Base-by-base conservation (phyloP, 2,113 vertebrate species). In the Rhizomys pruinosus region DNA sequence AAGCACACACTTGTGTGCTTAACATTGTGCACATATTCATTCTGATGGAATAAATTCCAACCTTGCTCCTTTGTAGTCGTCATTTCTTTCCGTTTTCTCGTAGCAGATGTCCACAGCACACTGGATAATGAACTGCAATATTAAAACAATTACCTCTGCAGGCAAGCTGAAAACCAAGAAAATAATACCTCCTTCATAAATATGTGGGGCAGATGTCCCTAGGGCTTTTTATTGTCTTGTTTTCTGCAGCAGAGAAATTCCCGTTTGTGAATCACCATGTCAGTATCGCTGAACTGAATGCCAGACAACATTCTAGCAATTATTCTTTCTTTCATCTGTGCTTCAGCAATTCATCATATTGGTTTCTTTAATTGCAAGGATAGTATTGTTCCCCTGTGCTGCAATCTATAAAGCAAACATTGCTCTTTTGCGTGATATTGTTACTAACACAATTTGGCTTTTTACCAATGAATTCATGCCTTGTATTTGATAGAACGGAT, bases 1-100 rank as follows among this genome's bases (percentile, higher is more conserved):
- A 94, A 89, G 95, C 96, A 97, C 97, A 98, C 95, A 95, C 39
- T 88, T 93, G 97, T 96, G 96, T 97, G 97, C 97, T 98, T 96
- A 88, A 97, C 96, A 94, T 97, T 98, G 97, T 97, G 94, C 97
- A 95, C 95, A 90, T 96, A 92, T 96, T 98, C 96, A 96, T 98
- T 97, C 97, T 97, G 77, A 95, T 94, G 97, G 95, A 97, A 97
- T 98, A 97, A 98, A 97, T 97, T 97, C 97, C 96, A 97, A 97
- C 97, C 91, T 96, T 97, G 92, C 95, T 97, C 64, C 96, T 97
- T 90, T 97, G 84, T 96, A 96, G 96, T 13, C 92, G 91, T 93
- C 95, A 97, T 96, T 96, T 93, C 97, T 80, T 96, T 97, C 94
- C 93, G 87, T 97, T 97, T 97, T 97, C 96, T 97, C 93, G 64